These are phyloP conservation scores for Elachura formosa DNA, from an alignment of 2,113 vertebrate species.

Conservation along the genomic window DNA sequence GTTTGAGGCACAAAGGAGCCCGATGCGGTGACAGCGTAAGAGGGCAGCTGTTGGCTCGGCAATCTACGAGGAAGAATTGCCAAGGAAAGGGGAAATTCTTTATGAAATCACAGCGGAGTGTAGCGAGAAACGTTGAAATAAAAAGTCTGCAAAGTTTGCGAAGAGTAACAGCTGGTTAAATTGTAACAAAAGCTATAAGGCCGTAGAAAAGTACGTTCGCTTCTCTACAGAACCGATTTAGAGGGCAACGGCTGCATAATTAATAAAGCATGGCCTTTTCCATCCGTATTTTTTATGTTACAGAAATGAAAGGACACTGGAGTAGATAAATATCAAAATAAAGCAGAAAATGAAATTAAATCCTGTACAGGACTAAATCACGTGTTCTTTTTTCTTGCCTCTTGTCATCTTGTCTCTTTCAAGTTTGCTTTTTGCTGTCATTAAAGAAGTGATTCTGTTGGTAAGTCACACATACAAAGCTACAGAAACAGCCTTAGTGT, in stretches of 20 bases:
- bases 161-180: neutral
- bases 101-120: neutral
- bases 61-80: neutral
- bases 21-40: neutral
- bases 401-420: neutral
- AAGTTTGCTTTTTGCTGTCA: neutral
- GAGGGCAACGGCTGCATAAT: neutral
- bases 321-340: neutral
- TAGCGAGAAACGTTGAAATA: neutral
- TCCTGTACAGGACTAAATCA: neutral
- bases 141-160: neutral
- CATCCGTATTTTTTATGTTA: neutral
- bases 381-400: neutral
- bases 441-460: neutral
- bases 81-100: neutral
- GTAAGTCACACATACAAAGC: accelerated
- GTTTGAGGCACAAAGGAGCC: neutral
- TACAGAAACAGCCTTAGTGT: neutral
- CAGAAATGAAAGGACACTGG: neutral
- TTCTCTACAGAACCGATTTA: neutral
- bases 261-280: neutral
- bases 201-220: neutral
- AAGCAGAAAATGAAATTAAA: neutral
- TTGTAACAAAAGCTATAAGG: neutral
- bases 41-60: neutral